Percentiles rank a stretch among this genome's conserved stretches.
Conservation (phyloP, 2,797 vertebrate species). For the Morelia viridis region DNA sequence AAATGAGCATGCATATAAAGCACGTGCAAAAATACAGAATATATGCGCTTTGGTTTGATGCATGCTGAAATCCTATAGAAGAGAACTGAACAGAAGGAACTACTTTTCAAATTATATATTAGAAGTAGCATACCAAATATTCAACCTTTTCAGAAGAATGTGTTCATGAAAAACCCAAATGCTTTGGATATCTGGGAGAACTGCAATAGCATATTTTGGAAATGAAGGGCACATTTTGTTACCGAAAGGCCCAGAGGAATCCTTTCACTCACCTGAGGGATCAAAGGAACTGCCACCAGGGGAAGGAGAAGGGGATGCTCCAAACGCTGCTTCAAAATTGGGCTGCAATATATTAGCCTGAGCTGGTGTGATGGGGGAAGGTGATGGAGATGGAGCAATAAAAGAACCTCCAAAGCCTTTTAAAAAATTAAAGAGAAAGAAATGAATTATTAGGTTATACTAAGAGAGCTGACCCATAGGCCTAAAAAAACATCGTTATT, state of each 20-base stretch:
- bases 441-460: neutral
- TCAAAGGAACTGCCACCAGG: constrained; percentile 82
- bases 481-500: neutral
- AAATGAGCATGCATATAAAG: constrained; percentile 58
- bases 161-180: neutral
- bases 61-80: constrained; percentile 50
- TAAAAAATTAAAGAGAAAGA: constrained; percentile 29
- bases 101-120: constrained; percentile 8
- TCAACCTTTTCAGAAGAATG: constrained; percentile 16
- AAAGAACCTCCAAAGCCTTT: constrained; percentile 82
- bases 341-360: constrained; percentile 89
- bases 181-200: constrained; percentile 25
- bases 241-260: neutral
- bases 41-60: constrained; percentile 27
- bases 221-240: neutral
- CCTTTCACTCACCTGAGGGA: constrained; percentile 84
- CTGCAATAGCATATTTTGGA: neutral
- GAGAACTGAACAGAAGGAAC: constrained; percentile 20
- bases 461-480: neutral
- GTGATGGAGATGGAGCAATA: constrained; percentile 78
- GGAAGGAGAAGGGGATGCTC: constrained; percentile 76
- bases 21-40: constrained; percentile 66
- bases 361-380: constrained; percentile 77
- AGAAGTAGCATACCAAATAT: neutral
- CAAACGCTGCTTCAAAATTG: constrained; percentile 87